Base-by-base conservation (phyloP, 2,888 invertebrate species). In the Hirudinaria manillensis region DNA sequence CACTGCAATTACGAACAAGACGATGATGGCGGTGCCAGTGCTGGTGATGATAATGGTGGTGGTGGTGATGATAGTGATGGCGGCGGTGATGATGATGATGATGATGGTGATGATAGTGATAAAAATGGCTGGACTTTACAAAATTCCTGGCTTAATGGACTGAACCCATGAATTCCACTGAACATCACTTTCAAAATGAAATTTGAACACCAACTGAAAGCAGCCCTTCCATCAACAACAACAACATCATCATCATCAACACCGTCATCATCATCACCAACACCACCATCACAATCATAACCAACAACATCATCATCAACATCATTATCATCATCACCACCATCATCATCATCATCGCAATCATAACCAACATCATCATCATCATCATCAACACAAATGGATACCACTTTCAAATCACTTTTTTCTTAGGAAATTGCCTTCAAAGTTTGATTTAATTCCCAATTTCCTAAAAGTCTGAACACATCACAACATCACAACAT, bases 41-140 rank as follows among this genome's bases (percentile, higher is more conserved):
- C 21, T 68, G 68, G 34, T 68, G 68, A 68, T 68, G 68, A 32
- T 71, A 51, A 71, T 71, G 71, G 45, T 71, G 71, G 45, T 51
- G 71, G n/a, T 45, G 45, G 13, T 45, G 71, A 71, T 71, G 71
- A 71, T 71, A 51, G 45, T n/a, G 71, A 71, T 71, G 71, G 24
- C 45, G 71, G 45, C 45, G 71, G 45, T 45, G 71, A 71, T 71
- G 71, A 71, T 45, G 71, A 51, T 71, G 71, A 71, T 45, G 71
- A 71, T 71, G 71, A 45, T 71, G 71, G n/a, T 45, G 45, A 71
- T 71, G 71, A 45, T 45, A 13, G 45, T 71, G 71, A n/a, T n/a
- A n/a, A n/a, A n/a, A n/a, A n/a, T n/a, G n/a, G n/a, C n/a, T n/a
- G n/a, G n/a, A n/a, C n/a, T n/a, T n/a, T n/a, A n/a, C n/a, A n/a